Conservation (phyloP, 2,797 vertebrate species). For the Pseudochaenichthys georgianus region DNA sequence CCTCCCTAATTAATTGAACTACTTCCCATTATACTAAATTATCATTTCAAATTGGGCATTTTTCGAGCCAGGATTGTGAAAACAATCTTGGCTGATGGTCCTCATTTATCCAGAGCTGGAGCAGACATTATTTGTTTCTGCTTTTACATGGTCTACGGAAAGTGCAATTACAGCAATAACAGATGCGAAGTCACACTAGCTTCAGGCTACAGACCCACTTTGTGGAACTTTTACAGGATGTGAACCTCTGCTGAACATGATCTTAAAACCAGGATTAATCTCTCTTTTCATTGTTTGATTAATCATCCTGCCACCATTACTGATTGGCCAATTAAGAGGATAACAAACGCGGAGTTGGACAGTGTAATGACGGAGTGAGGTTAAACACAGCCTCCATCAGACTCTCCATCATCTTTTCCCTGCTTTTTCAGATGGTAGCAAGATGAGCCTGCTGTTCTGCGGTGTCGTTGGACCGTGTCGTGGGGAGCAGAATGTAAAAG, state of each 20-base stretch:
- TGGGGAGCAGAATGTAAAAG: slow-evolving; percentile 67
- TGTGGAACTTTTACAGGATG: slow-evolving; percentile 53
- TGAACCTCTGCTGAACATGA: slow-evolving; percentile 51
- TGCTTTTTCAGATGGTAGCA: slow-evolving; percentile 60
- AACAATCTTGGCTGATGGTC: slow-evolving; percentile 55
- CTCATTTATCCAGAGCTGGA: slow-evolving; percentile 64
- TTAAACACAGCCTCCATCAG: slow-evolving; percentile 40
- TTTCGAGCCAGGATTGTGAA: slow-evolving; percentile 63
- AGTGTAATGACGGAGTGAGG: slow-evolving; percentile 32
- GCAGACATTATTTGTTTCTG: slow-evolving; percentile 71
- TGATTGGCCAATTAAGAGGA: slow-evolving; percentile 74
- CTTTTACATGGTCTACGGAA: slow-evolving; percentile 71
- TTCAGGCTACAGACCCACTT: slow-evolving; percentile 49
- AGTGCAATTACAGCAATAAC: slow-evolving; percentile 76
- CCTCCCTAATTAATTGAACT: slow-evolving; percentile 75
- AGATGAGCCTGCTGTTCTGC: slow-evolving; percentile 58
- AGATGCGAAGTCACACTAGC: slow-evolving; percentile 63
- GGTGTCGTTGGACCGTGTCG: slow-evolving; percentile 53
- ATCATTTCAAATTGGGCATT: slow-evolving; percentile 64
- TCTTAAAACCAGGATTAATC: slow-evolving; percentile 50
- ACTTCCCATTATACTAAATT: slow-evolving; percentile 74
- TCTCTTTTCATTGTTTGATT: slow-evolving; percentile 63
- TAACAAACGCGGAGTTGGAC: slow-evolving; percentile 59
- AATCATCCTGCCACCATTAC: slow-evolving; percentile 62
- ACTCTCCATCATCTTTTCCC: slow-evolving; percentile 37